These are phyloP conservation scores for Melinaea marsaeus DNA, from an alignment of 2,888 invertebrate genomes.

Conservation along the genomic window DNA sequence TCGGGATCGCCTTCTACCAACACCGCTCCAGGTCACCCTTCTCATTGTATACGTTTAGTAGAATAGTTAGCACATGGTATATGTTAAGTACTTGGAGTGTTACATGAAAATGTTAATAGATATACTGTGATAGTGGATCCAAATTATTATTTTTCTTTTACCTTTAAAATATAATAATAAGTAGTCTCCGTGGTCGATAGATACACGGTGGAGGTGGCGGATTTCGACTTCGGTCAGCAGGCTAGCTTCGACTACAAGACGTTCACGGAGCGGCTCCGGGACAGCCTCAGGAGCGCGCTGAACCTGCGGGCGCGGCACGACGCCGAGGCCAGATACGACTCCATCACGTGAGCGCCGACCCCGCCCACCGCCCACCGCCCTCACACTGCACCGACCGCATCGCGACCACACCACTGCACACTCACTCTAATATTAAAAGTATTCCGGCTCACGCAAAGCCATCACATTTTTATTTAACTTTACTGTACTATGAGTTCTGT, in stretches of 20 bases:
- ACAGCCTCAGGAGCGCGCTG: slow-evolving; percentile 80
- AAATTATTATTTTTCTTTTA: not conserved
- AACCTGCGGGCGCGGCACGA: slow-evolving; percentile 60
- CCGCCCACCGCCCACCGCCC: too few species aligned
- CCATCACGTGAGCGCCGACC: slow-evolving; percentile 64
- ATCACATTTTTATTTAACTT: not conserved
- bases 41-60: not conserved
- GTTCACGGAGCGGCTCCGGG: slow-evolving; percentile 87
- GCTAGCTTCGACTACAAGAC: slow-evolving; percentile 92
- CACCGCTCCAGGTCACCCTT: slow-evolving; percentile 83
- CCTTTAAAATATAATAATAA: not conserved
- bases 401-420: too few species aligned
- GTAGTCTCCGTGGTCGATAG: slow-evolving; percentile 49
- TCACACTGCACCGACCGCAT: too few species aligned
- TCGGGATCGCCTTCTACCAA: slow-evolving; percentile 93
- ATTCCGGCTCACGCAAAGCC: not conserved
- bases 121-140: not conserved
- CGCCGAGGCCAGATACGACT: slow-evolving; percentile 74
- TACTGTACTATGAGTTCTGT: not conserved
- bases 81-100: too few species aligned
- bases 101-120: not conserved
- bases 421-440: too few species aligned
- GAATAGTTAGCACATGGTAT: not conserved
- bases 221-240: slow-evolving; percentile 92
- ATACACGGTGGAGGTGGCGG: slow-evolving; percentile 91